A percentile compares a stretch with the other conserved stretches of the same genome.
phyloP scores from a whole-genome alignment of 1,140 invertebrate species.

The Diploscapter pachys region DNA sequence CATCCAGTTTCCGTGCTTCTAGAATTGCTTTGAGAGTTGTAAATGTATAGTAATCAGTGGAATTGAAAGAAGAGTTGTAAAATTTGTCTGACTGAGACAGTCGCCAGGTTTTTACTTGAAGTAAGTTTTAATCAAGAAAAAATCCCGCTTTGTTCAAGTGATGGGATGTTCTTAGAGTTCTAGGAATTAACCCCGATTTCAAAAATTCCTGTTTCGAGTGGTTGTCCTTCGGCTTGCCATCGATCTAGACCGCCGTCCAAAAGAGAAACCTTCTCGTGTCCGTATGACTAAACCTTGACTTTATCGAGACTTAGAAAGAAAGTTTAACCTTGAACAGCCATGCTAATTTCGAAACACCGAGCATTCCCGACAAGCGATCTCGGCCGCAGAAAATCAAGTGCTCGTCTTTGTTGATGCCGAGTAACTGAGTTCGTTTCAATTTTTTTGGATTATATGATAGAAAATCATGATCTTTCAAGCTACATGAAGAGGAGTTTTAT shows the following conservation, averaged over 20 bases:
- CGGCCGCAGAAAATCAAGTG: slow-evolving; percentile 38
- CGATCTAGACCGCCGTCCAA: slow-evolving; percentile 46
- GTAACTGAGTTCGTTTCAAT: slow-evolving; percentile 4
- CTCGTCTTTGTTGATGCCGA: slow-evolving; percentile 37
- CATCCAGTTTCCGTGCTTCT: slow-evolving; percentile 40
- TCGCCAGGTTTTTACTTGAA: too few relatives aligned
- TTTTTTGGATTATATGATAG: neutral
- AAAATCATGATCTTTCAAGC: neutral
- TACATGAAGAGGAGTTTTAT: neutral
- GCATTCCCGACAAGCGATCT: slow-evolving; percentile 35
- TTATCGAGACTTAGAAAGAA: slow-evolving; percentile 7
- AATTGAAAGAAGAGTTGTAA: neutral
- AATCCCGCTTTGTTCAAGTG: too few relatives aligned
- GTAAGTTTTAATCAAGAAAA: too few relatives aligned
- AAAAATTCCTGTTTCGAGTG: slow-evolving; percentile 16
- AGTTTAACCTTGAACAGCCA: slow-evolving; percentile 38
- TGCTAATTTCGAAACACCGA: slow-evolving; percentile 35
- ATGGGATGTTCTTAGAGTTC: too few relatives aligned
- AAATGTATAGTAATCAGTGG: too few relatives aligned
- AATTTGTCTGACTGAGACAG: neutral
- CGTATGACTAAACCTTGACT: slow-evolving; percentile 43
- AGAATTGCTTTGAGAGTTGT: neutral
- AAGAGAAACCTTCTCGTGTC: slow-evolving; percentile 48
- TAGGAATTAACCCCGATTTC: neutral
- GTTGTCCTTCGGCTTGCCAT: slow-evolving; percentile 28